A percentile compares a stretch with the other conserved stretches of the same genome.
Evolutionary conservation across 2,888 invertebrate species (phyloP).

Genomic region (Homarus gammarus): DNA sequence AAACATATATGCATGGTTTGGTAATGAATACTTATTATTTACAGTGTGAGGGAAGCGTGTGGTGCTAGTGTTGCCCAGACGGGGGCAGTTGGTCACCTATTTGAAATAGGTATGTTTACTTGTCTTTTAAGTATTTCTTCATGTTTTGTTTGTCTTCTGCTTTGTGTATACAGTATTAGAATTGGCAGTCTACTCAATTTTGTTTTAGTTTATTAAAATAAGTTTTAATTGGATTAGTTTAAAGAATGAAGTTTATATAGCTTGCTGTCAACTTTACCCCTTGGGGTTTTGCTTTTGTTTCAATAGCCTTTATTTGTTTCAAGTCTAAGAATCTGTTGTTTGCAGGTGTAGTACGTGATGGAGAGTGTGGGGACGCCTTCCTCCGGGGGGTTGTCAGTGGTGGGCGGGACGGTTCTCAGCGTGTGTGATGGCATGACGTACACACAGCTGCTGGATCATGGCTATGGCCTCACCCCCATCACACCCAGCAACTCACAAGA

Average conservation of each 20-base stretch:
- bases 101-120: slow-evolving; percentile 49
- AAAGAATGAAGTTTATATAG: no score
- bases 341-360: slow-evolving; percentile 45
- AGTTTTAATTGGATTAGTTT: no score
- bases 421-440: slow-evolving; percentile 76
- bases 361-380: slow-evolving; percentile 69
- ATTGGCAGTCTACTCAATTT: no score
- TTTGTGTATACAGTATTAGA: no score
- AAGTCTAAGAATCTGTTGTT: no score
- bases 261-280: neutral
- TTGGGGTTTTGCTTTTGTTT: no score
- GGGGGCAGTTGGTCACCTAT: slow-evolving; percentile 55
- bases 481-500: slow-evolving; percentile 73
- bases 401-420: slow-evolving; percentile 68
- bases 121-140: no score
- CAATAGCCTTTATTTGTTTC: no score
- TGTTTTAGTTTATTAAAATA: no score
- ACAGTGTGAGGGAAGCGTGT: slow-evolving; percentile 54
- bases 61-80: slow-evolving; percentile 55
- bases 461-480: slow-evolving; percentile 74
- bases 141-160: no score
- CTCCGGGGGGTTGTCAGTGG: slow-evolving; percentile 67
- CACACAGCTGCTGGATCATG: slow-evolving; percentile 75
- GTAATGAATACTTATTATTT: no score
- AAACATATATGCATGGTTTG: no score